phyloP scores from a whole-genome alignment of 92 coral and sea anemone species.

The Heteractis magnifica region DNA sequence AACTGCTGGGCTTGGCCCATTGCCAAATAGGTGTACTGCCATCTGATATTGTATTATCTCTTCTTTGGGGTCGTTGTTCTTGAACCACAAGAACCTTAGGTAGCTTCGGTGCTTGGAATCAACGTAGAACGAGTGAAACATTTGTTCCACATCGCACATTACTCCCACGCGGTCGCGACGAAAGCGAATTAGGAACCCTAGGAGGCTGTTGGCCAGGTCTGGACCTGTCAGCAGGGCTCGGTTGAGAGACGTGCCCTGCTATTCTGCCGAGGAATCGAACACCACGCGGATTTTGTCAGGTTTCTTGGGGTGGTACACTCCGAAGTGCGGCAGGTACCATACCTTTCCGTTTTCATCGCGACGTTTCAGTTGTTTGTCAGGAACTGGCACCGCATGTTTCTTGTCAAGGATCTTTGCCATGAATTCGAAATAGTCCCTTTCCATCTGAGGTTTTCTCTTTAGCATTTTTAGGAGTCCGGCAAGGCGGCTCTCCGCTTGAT shows the following conservation, averaged over 20 bases:
- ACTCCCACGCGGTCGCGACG: constrained; percentile 34
- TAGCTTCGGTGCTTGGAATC: constrained; percentile 39
- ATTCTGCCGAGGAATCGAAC: constrained; percentile 44
- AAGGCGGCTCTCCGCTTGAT: constrained; percentile 13
- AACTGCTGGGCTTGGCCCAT: constrained; percentile 49
- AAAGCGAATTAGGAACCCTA: constrained; percentile 43
- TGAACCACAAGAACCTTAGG: constrained; percentile 50
- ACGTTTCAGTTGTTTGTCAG: not conserved
- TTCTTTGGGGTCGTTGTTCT: constrained; percentile 30
- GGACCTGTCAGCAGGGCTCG: constrained; percentile 52
- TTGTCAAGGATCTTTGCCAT: too few species aligned
- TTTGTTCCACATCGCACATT: constrained; percentile 57
- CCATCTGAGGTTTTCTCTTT: not conserved
- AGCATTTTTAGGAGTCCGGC: constrained; percentile 8
- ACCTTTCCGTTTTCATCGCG: constrained; percentile 27
- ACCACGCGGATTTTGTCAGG: too few species aligned
- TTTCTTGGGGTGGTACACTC: too few species aligned
- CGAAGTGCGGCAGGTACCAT: constrained; percentile 60
- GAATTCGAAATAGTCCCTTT: not conserved
- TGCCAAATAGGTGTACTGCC: too few species aligned
- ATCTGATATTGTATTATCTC: too few species aligned
- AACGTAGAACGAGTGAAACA: constrained; percentile 56
- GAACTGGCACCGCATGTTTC: not conserved
- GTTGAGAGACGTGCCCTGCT: constrained; percentile 46
- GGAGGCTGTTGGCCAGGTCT: constrained; percentile 46